These are phyloP conservation scores for Monomorium pharaonis DNA, from an alignment of 1,140 invertebrate genomes.

Conservation along the genomic window DNA sequence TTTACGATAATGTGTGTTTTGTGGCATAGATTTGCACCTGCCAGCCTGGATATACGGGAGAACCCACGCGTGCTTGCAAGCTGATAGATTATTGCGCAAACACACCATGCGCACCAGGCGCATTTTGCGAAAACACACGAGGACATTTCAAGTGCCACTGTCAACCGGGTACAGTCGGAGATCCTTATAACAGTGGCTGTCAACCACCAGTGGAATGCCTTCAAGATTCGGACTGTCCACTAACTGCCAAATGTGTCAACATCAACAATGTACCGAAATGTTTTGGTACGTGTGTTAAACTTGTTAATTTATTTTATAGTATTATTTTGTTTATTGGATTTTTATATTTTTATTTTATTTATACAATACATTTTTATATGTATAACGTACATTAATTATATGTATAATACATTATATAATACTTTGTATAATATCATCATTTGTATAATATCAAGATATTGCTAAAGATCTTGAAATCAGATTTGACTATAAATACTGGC, in stretches of 20 bases:
- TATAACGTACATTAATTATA: too few species aligned
- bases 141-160: conserved; percentile 94
- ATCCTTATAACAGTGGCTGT: conserved; percentile 93
- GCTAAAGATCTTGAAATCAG: too few species aligned
- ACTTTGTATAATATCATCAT: too few species aligned
- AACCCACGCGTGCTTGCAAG: conserved; percentile 89
- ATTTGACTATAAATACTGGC: too few species aligned
- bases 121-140: conserved; percentile 92
- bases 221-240: conserved; percentile 91
- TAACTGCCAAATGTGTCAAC: conserved; percentile 90
- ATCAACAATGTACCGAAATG: conserved; percentile 91
- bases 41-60: conserved; percentile 94
- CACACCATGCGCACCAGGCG: conserved; percentile 92
- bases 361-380: background rate
- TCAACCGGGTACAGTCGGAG: conserved; percentile 91
- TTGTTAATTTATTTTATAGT: background rate
- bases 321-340: background rate
- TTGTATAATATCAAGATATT: too few species aligned
- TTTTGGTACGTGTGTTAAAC: conserved; percentile 84
- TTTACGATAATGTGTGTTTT: background rate
- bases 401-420: too few species aligned
- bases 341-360: conserved; percentile 10
- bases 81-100: conserved; percentile 92
- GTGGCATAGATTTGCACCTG: conserved; percentile 89
- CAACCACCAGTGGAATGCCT: conserved; percentile 91